These are phyloP conservation scores for Nasonia longicornis DNA, from an alignment of 1,140 invertebrate species.

Conservation along the genomic window DNA sequence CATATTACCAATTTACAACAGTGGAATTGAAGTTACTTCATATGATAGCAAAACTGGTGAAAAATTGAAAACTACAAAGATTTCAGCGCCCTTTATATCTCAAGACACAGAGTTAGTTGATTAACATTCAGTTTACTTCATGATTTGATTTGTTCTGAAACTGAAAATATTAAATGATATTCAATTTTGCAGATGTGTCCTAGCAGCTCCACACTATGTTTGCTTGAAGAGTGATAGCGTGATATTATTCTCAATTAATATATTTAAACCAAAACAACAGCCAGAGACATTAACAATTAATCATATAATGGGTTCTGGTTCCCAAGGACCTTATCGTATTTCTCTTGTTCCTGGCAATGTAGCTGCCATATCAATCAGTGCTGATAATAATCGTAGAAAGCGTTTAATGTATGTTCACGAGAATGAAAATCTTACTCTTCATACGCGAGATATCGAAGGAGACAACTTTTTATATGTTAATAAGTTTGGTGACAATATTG, in stretches of 20 bases:
- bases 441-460: conserved; percentile 50
- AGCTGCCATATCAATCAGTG: conserved; percentile 51
- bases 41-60: conserved; percentile 78
- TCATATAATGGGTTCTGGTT: conserved; percentile 63
- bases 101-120: conserved; percentile 70
- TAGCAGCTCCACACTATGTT: conserved; percentile 74
- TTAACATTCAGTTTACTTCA: conserved; percentile 35
- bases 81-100: conserved; percentile 75
- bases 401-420: conserved; percentile 51
- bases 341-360: conserved; percentile 56
- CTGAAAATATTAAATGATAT: conserved; percentile 42
- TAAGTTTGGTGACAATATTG: conserved; percentile 58
- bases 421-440: conserved; percentile 32
- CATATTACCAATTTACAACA: conserved; percentile 74
- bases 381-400: conserved; percentile 47
- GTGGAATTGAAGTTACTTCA: conserved; percentile 77
- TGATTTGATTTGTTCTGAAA: conserved; percentile 5
- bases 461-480: conserved; percentile 52
- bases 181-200: conserved; percentile 71
- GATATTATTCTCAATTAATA: conserved; percentile 59
- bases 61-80: conserved; percentile 72
- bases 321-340: conserved; percentile 60
- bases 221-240: conserved; percentile 69
- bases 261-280: conserved; percentile 59
- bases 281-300: conserved; percentile 60